Evolutionary conservation across 2,888 invertebrate species (phyloP).

Genomic region (Rhimphoctona megacephalus): DNA sequence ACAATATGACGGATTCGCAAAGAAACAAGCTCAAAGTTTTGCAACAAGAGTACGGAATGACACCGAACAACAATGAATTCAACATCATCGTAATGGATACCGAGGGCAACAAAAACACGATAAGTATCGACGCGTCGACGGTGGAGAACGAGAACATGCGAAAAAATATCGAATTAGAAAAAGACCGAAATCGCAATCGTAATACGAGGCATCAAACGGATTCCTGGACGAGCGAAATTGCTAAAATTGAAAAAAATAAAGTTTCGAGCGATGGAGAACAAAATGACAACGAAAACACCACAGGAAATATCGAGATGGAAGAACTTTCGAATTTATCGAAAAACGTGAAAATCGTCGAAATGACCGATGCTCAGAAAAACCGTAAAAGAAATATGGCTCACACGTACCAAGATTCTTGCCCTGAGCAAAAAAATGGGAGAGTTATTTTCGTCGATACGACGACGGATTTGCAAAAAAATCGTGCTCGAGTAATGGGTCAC

Average conservation of each 20-base stretch:
- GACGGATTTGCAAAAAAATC: conserved; percentile 69
- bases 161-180: conserved; percentile 63
- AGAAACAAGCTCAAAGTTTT: conserved; percentile 88
- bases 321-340: neutral
- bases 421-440: neutral
- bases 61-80: conserved; percentile 78
- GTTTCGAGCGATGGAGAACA: neutral
- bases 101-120: conserved; percentile 85
- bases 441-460: conserved; percentile 68
- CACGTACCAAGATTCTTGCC: conserved; percentile 31
- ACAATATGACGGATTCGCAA: conserved; percentile 87
- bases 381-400: conserved; percentile 75
- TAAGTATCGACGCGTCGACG: conserved; percentile 77
- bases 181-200: conserved; percentile 60
- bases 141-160: conserved; percentile 45
- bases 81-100: conserved; percentile 76
- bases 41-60: conserved; percentile 87
- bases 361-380: conserved; percentile 74
- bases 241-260: neutral
- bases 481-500: conserved; percentile 68
- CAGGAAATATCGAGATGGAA: neutral
- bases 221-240: conserved; percentile 9
- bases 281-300: conserved; percentile 4
- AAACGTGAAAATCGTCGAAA: conserved; percentile 49
- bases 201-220: conserved; percentile 71